Conservation (phyloP, 2,797 vertebrate species). For the Danio choprae region DNA sequence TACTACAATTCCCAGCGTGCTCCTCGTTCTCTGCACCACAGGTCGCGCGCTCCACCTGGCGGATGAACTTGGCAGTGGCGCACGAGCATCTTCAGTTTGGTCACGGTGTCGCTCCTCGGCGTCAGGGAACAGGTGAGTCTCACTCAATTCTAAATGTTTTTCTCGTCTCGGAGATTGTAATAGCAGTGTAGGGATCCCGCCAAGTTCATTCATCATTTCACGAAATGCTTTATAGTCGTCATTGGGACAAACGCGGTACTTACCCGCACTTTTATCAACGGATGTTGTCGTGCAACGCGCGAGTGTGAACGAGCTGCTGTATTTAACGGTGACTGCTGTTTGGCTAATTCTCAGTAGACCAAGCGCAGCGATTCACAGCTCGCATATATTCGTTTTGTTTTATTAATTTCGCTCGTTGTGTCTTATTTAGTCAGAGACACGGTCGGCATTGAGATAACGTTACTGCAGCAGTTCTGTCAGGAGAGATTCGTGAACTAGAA, state of each 20-base stretch:
- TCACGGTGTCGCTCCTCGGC: slow-evolving; percentile 59
- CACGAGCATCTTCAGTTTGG: slow-evolving; percentile 65
- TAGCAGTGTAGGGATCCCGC: neutral
- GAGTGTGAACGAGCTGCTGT: slow-evolving; percentile 6
- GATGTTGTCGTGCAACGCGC: slow-evolving; percentile 22
- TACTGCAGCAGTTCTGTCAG: slow-evolving; percentile 2
- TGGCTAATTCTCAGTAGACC: neutral
- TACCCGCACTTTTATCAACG: slow-evolving; percentile 51
- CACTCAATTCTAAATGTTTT: neutral
- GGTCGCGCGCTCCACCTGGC: slow-evolving; percentile 72
- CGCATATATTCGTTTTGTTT: neutral
- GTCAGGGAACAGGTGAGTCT: slow-evolving; percentile 73
- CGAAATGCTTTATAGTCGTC: neutral
- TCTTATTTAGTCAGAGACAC: neutral
- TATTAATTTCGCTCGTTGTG: neutral
- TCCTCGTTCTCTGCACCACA: slow-evolving; percentile 69
- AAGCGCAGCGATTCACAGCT: neutral
- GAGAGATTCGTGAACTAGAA: neutral
- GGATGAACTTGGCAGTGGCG: slow-evolving; percentile 58
- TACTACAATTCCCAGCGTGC: slow-evolving; percentile 72
- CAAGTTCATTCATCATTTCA: neutral
- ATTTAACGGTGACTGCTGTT: slow-evolving; percentile 13
- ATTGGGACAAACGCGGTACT: slow-evolving; percentile 28
- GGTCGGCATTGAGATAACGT: neutral
- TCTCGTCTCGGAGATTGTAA: neutral